Evolutionary conservation across 2,888 invertebrate species (phyloP).

Genomic region (Eledone cirrhosa): DNA sequence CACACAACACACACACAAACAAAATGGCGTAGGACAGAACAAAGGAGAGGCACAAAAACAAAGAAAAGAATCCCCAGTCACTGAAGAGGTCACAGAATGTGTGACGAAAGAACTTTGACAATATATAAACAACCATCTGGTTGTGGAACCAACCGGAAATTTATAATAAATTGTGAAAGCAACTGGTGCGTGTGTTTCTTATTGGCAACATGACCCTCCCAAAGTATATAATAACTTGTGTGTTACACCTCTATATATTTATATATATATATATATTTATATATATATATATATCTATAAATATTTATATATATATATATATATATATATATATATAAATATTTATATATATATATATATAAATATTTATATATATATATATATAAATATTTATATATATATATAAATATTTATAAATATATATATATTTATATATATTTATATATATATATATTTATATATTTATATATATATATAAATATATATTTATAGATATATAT

Average conservation of each 20-base stretch:
- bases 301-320: neutral
- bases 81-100: too few relatives aligned
- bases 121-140: neutral
- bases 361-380: neutral
- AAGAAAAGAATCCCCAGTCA: too few relatives aligned
- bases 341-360: neutral
- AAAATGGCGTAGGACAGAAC: too few relatives aligned
- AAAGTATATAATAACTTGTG: too few relatives aligned
- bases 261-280: neutral
- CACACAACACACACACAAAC: too few relatives aligned
- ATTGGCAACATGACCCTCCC: too few relatives aligned
- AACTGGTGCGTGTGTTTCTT: too few relatives aligned
- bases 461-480: neutral
- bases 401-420: neutral
- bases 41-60: too few relatives aligned
- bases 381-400: neutral
- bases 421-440: neutral
- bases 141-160: too few relatives aligned
- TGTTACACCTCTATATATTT: too few relatives aligned
- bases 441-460: conserved; percentile 6
- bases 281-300: neutral
- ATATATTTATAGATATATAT: neutral
- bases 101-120: too few relatives aligned
- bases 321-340: neutral
- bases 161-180: too few relatives aligned